Conservation (phyloP, 2,888 invertebrate species). For the Xanthorhoe designata region DNA sequence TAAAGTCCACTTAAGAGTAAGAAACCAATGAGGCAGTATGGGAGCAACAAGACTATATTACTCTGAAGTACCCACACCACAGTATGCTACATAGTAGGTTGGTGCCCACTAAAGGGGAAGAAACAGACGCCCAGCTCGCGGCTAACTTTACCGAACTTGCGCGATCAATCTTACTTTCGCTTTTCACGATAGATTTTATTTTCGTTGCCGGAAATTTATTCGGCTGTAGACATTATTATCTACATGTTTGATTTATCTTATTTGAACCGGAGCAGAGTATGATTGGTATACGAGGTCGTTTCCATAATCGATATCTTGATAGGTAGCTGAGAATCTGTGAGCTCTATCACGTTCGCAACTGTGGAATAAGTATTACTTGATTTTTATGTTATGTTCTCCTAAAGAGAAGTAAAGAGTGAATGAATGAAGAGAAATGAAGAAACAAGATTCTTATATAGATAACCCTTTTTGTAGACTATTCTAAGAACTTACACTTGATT, state of each 20-base stretch:
- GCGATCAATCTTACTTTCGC: conserved; percentile 79
- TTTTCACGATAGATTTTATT: conserved; percentile 73
- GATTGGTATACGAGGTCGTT: conserved; percentile 45
- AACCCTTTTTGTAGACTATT: too few relatives aligned
- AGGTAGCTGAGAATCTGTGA: conserved; percentile 30
- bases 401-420: conserved; percentile 2
- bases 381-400: conserved; percentile 7
- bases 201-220: conserved; percentile 56
- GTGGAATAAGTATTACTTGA: conserved; percentile 10
- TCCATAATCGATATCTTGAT: conserved; percentile 45
- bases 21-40: neutral
- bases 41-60: neutral
- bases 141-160: conserved; percentile 68
- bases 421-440: neutral
- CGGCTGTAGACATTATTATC: conserved; percentile 58
- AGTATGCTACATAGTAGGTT: conserved; percentile 26
- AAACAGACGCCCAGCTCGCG: conserved; percentile 38
- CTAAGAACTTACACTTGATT: neutral
- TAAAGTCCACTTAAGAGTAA: neutral
- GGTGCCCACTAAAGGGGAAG: conserved; percentile 34
- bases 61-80: conserved; percentile 16
- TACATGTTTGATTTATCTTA: conserved; percentile 54
- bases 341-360: conserved; percentile 35
- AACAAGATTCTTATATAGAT: neutral
- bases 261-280: conserved; percentile 42